Evolutionary conservation across 2,113 vertebrate species (phyloP).

Genomic region (Scalopus aquaticus): DNA sequence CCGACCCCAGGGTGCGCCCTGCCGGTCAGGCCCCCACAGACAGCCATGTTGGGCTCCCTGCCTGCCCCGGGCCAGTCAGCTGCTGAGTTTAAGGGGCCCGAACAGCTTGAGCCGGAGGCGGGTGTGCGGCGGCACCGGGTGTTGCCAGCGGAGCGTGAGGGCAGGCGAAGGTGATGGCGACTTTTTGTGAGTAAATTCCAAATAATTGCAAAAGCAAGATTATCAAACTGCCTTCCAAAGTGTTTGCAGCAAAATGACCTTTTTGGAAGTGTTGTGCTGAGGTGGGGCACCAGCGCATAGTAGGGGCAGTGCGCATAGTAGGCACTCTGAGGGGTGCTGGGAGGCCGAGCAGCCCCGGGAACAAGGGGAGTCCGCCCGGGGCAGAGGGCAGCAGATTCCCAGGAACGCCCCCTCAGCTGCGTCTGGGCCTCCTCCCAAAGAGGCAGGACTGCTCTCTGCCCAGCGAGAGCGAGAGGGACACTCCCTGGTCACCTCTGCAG

Average conservation of each 20-base stretch:
- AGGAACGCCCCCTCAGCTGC: not conserved
- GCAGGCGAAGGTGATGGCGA: not conserved
- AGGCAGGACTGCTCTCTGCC: not conserved
- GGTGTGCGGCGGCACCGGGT: no score
- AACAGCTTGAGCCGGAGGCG: no score
- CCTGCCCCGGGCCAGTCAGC: no score
- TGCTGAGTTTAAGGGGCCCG: no score
- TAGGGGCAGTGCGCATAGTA: no score
- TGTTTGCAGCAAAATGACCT: not conserved
- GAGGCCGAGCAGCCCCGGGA: not conserved
- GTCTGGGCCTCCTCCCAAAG: not conserved
- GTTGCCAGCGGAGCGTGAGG: not conserved
- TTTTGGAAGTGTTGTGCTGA: fast-evolving
- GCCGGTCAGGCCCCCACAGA: no score
- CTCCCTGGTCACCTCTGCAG: not conserved
- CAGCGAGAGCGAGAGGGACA: fast-evolving
- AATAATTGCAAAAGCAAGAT: not conserved
- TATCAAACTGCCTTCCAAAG: not conserved
- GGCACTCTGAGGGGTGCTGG: no score
- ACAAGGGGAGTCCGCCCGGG: no score
- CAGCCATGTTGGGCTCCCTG: no score
- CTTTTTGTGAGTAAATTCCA: not conserved
- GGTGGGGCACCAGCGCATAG: no score
- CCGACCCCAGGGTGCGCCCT: no score
- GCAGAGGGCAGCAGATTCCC: no score